phyloP scores from a whole-genome alignment of 92 coral and sea anemone species.

The Scolanthus callimorphus region DNA sequence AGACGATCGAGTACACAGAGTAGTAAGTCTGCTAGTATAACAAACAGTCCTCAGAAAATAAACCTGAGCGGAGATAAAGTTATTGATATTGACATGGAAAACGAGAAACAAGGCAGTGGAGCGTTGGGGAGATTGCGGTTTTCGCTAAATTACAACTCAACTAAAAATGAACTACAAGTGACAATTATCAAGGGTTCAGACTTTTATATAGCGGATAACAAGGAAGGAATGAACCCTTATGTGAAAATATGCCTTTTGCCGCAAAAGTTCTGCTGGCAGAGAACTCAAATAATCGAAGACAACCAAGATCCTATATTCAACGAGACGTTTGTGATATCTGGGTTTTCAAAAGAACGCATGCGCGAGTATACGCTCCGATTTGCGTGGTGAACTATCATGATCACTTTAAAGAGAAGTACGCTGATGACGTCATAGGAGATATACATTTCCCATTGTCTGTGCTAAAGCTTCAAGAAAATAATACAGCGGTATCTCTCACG shows the following conservation, averaged over 20 bases:
- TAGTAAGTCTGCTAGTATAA: slow-evolving; percentile 5
- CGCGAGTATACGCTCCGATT: slow-evolving; percentile 80
- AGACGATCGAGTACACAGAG: neutral
- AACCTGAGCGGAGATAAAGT: slow-evolving; percentile 7
- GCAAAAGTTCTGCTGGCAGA: slow-evolving; percentile 96
- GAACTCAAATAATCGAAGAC: slow-evolving; percentile 72
- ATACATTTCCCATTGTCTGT: slow-evolving; percentile 80
- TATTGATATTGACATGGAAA: slow-evolving; percentile 29
- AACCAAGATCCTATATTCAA: slow-evolving; percentile 79
- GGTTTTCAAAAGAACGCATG: slow-evolving; percentile 88
- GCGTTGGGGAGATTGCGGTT: slow-evolving; percentile 83
- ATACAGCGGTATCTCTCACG: slow-evolving; percentile 67
- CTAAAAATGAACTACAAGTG: slow-evolving; percentile 89
- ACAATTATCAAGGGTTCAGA: slow-evolving; percentile 72
- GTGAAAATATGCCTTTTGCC: slow-evolving; percentile 84
- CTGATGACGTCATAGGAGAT: slow-evolving; percentile 97
- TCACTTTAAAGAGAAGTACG: slow-evolving; percentile 73
- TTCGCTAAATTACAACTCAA: slow-evolving; percentile 75
- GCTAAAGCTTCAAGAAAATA: slow-evolving; percentile 62
- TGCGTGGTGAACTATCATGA: slow-evolving; percentile 84
- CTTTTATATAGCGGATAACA: slow-evolving; percentile 60
- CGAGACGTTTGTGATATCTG: slow-evolving; percentile 91
- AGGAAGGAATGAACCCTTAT: slow-evolving; percentile 70
- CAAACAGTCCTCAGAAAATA: slow-evolving; percentile 23
- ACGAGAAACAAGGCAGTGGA: slow-evolving; percentile 22